Conservation (phyloP, 2,888 invertebrate genomes). For the Neoitamus cyanurus region DNA sequence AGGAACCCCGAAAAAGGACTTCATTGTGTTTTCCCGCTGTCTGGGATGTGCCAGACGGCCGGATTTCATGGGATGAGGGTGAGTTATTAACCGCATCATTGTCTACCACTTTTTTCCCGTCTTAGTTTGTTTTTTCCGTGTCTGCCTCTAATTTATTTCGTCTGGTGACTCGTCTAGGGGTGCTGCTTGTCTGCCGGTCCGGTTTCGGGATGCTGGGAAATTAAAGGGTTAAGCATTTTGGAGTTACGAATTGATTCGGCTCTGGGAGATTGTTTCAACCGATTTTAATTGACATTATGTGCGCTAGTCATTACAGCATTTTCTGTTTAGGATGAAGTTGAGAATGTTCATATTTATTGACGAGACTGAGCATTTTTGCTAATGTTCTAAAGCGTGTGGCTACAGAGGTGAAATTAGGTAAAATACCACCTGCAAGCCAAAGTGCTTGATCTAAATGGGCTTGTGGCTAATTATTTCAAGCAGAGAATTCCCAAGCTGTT, state of each 20-base stretch:
- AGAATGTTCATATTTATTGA: too few species aligned
- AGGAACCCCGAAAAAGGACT: constrained; percentile 23
- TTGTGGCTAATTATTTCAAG: too few species aligned
- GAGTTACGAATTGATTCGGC: background rate
- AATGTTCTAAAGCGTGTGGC: too few species aligned
- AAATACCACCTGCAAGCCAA: too few species aligned
- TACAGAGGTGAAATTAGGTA: too few species aligned
- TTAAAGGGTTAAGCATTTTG: background rate
- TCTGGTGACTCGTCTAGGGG: constrained; percentile 7
- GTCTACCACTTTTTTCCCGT: background rate
- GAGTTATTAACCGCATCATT: constrained; percentile 39
- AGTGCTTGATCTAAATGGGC: too few species aligned
- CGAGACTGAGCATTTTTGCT: too few species aligned
- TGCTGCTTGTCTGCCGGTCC: background rate
- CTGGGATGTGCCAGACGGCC: constrained; percentile 20
- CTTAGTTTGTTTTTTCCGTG: background rate
- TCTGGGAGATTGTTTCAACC: background rate
- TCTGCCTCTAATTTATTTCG: background rate
- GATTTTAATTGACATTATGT: background rate
- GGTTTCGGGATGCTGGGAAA: background rate
- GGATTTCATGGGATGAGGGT: constrained; percentile 24
- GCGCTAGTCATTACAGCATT: background rate
- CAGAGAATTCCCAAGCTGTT: too few species aligned
- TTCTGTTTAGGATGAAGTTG: background rate
- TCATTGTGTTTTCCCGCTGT: background rate